Conservation (phyloP, 2,113 vertebrate genomes). For the Spea bombifrons region DNA sequence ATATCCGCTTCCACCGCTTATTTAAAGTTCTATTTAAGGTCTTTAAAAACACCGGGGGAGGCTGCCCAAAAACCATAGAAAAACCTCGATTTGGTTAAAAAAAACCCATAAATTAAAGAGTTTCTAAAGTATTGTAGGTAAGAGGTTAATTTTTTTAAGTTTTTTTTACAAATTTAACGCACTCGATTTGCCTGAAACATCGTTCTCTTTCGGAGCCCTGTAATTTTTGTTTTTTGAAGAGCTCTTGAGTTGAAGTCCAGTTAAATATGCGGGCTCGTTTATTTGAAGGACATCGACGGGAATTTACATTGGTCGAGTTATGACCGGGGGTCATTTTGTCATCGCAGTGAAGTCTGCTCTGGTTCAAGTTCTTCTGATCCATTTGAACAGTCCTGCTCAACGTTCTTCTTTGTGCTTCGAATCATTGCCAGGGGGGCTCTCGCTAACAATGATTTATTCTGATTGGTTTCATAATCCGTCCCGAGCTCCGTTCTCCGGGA, state of each 20-base stretch:
- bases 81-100: too few species aligned
- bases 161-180: too few species aligned
- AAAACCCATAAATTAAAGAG: too few species aligned
- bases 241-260: not conserved
- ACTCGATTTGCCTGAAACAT: too few species aligned
- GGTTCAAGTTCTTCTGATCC: constrained; percentile 31
- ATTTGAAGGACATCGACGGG: constrained; percentile 5
- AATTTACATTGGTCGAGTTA: constrained; percentile 12
- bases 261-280: constrained; percentile 14
- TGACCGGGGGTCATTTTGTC: constrained; percentile 31
- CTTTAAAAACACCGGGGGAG: too few species aligned
- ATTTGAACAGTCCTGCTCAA: constrained; percentile 17
- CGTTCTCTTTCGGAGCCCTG: too few species aligned
- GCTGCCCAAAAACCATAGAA: too few species aligned
- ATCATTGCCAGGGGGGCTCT: constrained; percentile 33
- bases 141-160: too few species aligned
- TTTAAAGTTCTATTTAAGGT: too few species aligned
- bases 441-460: constrained; percentile 35
- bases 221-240: too few species aligned
- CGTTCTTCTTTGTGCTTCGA: constrained; percentile 24
- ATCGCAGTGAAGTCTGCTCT: constrained; percentile 26
- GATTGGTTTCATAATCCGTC: constrained; percentile 31
- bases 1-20: too few species aligned
- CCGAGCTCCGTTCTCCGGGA: not conserved
- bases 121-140: too few species aligned